These are phyloP conservation scores for Anthrax anthrax DNA, from an alignment of 2,888 invertebrate species.

Conservation along the genomic window DNA sequence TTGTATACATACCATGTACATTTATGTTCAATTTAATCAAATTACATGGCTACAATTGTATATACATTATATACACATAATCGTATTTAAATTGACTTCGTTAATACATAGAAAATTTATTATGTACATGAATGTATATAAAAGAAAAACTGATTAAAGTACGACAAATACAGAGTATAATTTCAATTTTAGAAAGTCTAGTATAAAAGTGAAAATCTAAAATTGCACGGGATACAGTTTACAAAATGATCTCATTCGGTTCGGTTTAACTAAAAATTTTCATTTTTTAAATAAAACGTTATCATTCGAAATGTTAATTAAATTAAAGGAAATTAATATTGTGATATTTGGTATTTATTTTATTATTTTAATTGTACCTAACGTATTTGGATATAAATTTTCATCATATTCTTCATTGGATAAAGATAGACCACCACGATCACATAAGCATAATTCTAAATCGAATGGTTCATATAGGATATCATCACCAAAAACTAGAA, in stretches of 20 bases:
- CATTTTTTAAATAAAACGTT: neutral
- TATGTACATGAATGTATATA: too few relatives aligned
- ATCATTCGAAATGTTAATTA: constrained; percentile 3
- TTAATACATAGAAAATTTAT: too few relatives aligned
- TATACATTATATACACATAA: too few relatives aligned
- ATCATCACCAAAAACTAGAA: constrained; percentile 17
- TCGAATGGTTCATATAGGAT: constrained; percentile 16
- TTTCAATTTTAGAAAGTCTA: constrained; percentile 4
- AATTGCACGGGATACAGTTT: constrained; percentile 7
- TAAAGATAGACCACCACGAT: neutral
- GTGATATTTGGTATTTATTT: neutral
- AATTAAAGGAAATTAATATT: neutral
- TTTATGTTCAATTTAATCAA: too few relatives aligned
- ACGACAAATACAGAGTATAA: too few relatives aligned
- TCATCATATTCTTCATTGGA: neutral
- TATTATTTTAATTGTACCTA: neutral
- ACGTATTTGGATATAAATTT: neutral
- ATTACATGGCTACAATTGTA: too few relatives aligned
- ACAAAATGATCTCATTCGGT: constrained; percentile 10
- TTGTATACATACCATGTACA: too few relatives aligned
- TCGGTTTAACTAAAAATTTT: constrained; percentile 3
- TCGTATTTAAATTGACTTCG: too few relatives aligned
- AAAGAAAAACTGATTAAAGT: too few relatives aligned
- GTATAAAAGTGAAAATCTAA: constrained; percentile 12
- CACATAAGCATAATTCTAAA: neutral